Conservation (phyloP, 2,797 vertebrate species). For the Anabas testudineus region DNA sequence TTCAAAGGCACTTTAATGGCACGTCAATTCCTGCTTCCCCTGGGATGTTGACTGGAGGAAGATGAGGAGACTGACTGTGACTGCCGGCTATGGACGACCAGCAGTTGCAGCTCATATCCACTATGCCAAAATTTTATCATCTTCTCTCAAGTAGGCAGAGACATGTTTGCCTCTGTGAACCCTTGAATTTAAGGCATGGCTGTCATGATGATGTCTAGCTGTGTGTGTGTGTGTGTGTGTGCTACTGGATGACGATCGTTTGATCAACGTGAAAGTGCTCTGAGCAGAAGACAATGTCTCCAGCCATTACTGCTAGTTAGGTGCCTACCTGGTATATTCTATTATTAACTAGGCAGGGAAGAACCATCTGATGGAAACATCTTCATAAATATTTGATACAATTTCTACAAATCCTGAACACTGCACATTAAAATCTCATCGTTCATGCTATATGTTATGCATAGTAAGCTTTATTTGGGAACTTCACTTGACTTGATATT, state of each 20-base stretch:
- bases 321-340: constrained; percentile 60
- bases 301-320: constrained; percentile 58
- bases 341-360: constrained; percentile 69
- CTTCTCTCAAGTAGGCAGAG: constrained; percentile 62
- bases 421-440: constrained; percentile 65
- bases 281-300: constrained; percentile 63
- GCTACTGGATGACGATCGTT: constrained; percentile 57
- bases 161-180: constrained; percentile 68
- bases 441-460: constrained; percentile 31
- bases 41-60: constrained; percentile 69
- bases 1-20: constrained; percentile 79
- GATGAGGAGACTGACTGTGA: constrained; percentile 71
- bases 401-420: constrained; percentile 50
- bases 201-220: constrained; percentile 64
- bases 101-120: constrained; percentile 61
- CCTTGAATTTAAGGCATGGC: constrained; percentile 54
- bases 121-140: constrained; percentile 53
- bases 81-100: constrained; percentile 71
- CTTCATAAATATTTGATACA: constrained; percentile 74
- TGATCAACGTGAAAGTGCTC: constrained; percentile 65
- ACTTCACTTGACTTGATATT: constrained; percentile 31
- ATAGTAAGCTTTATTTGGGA: constrained; percentile 21
- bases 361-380: constrained; percentile 56
- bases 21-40: constrained; percentile 72
- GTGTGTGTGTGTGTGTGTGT: constrained; percentile 25